phyloP scores from a whole-genome alignment of 92 coral and sea anemone species.

The Porites evermanni region DNA sequence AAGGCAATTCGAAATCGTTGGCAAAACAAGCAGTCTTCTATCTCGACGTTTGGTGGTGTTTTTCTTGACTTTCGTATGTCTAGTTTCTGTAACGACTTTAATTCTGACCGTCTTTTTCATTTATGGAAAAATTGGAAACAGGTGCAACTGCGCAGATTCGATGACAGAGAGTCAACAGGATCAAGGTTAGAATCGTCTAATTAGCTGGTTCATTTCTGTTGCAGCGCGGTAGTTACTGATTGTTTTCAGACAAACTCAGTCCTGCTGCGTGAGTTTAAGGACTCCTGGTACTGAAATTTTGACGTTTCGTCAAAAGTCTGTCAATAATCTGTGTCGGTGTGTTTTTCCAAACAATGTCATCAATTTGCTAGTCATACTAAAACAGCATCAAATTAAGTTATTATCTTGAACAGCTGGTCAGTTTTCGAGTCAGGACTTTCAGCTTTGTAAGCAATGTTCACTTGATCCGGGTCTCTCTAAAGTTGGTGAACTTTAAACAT shows the following conservation, averaged over 20 bases:
- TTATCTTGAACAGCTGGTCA: no score
- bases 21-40: neutral
- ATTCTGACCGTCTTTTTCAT: neutral
- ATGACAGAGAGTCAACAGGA: neutral
- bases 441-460: no score
- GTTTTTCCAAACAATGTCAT: no score
- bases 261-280: neutral
- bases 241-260: no score
- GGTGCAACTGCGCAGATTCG: conserved; percentile 13
- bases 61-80: neutral
- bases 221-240: neutral
- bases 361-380: no score
- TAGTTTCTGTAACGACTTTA: neutral
- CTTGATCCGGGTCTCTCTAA: no score
- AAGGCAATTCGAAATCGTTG: neutral
- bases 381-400: no score
- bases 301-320: no score
- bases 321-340: no score
- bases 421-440: no score
- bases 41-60: neutral
- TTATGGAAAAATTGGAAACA: neutral
- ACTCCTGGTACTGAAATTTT: no score
- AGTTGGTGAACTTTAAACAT: no score
- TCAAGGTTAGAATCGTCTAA: neutral
- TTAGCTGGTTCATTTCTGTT: neutral